Conservation (phyloP, 1,140 invertebrate species). For the Heliconius congener region DNA sequence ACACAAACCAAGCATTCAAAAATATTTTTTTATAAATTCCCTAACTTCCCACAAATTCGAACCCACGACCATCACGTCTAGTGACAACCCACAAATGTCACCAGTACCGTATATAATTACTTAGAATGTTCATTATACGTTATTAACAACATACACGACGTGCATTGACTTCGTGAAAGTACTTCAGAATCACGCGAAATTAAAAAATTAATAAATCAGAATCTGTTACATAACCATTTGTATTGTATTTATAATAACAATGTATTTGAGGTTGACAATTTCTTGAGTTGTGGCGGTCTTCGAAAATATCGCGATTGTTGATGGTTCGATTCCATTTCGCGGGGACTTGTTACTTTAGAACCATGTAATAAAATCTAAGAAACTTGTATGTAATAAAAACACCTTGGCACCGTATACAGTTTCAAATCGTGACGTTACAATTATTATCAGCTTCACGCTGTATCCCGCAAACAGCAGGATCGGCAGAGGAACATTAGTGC, state of each 20-base stretch:
- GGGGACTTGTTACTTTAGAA: too few species aligned
- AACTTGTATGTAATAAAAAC: too few species aligned
- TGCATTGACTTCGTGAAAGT: constrained; percentile 5
- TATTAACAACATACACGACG: not conserved
- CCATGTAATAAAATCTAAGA: too few species aligned
- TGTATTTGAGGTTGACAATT: too few species aligned
- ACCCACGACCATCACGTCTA: not conserved
- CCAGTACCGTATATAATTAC: not conserved
- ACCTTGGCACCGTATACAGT: too few species aligned
- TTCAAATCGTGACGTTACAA: too few species aligned
- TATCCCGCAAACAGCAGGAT: not conserved
- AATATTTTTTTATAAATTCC: not conserved
- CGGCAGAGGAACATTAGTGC: too few species aligned
- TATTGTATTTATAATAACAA: not conserved
- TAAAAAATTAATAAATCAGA: constrained; percentile 3
- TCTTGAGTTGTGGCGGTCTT: too few species aligned
- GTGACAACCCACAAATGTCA: not conserved
- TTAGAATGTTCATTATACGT: not conserved
- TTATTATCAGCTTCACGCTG: not conserved
- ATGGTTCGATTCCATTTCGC: too few species aligned
- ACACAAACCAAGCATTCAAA: too few species aligned
- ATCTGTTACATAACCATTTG: not conserved
- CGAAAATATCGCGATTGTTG: too few species aligned
- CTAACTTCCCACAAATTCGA: not conserved
- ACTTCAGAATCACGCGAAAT: not conserved